Conservation (phyloP, 2,888 invertebrate species). For the Diabrotica balteata region DNA sequence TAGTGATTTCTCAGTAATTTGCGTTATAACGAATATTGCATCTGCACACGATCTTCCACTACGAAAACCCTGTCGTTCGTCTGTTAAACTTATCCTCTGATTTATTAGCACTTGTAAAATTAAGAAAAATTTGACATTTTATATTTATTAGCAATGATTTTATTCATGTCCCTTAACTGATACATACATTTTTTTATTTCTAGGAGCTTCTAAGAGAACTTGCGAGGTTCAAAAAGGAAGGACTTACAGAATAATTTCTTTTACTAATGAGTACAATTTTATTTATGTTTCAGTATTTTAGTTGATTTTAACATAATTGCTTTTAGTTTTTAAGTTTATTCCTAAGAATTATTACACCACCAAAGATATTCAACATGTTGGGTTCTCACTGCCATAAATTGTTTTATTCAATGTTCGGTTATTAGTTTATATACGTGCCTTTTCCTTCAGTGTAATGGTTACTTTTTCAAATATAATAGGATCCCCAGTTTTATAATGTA, state of each 20-base stretch:
- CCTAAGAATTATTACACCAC: slow-evolving; percentile 1
- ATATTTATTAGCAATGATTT: no score
- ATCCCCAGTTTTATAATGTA: no score
- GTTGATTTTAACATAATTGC: background rate
- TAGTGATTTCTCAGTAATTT: no score
- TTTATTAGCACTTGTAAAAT: no score
- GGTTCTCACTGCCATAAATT: slow-evolving; percentile 26
- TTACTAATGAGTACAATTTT: slow-evolving; percentile 4
- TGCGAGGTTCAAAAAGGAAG: slow-evolving; percentile 28
- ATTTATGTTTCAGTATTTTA: slow-evolving; percentile 15
- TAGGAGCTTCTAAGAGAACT: slow-evolving; percentile 29
- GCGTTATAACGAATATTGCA: no score
- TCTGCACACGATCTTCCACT: no score
- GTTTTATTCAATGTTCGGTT: slow-evolving; percentile 10
- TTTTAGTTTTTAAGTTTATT: no score
- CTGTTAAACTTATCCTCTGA: no score
- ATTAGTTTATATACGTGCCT: slow-evolving; percentile 37
- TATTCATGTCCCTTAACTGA: no score
- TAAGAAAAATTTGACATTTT: no score
- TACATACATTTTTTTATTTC: slow-evolving; percentile 16
- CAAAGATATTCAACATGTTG: slow-evolving; percentile 28
- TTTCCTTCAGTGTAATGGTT: slow-evolving; percentile 23
- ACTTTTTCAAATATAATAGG: background rate
- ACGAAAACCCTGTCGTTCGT: no score
- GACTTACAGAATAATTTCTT: slow-evolving; percentile 9